Conservation (phyloP, 2,888 invertebrate species). For the Incurvaria masculella region DNA sequence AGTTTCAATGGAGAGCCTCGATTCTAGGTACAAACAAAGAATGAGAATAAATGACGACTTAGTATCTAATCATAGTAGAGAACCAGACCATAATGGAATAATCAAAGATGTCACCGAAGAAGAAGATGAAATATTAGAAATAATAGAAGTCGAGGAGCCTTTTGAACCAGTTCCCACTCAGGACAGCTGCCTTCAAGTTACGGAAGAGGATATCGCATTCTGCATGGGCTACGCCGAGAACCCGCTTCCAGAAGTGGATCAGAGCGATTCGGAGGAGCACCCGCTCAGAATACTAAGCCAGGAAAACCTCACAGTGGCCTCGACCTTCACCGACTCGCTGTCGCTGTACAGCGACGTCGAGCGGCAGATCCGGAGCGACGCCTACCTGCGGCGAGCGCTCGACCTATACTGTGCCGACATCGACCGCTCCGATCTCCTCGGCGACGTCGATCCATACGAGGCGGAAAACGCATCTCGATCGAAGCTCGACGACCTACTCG, state of each 20-base stretch:
- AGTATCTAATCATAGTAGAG: constrained; percentile 54
- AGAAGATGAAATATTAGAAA: constrained; percentile 73
- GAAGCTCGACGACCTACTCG: constrained; percentile 78
- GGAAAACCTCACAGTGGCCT: constrained; percentile 87
- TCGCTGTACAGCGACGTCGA: constrained; percentile 66
- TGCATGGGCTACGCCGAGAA: constrained; percentile 75
- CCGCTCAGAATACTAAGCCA: constrained; percentile 86
- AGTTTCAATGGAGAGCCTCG: constrained; percentile 80
- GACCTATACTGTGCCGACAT: constrained; percentile 56
- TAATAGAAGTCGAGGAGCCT: constrained; percentile 76
- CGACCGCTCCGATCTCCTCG: constrained; percentile 29
- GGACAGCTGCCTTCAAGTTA: constrained; percentile 85
- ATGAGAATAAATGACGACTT: constrained; percentile 59
- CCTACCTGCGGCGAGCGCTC: constrained; percentile 55
- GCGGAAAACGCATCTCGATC: constrained; percentile 43
- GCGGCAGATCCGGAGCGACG: constrained; percentile 60
- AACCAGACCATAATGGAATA: constrained; percentile 48
- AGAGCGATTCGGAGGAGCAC: constrained; percentile 71
- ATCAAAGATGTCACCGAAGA: constrained; percentile 41
- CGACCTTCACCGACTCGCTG: constrained; percentile 79
- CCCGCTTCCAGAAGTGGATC: constrained; percentile 69
- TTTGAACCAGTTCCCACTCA: constrained; percentile 82
- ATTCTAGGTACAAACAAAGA: constrained; percentile 71
- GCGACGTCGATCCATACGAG: constrained; percentile 46
- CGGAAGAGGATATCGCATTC: constrained; percentile 88